Base-by-base conservation (phyloP, 2,888 invertebrate species). In the Cylloceria caligata region DNA sequence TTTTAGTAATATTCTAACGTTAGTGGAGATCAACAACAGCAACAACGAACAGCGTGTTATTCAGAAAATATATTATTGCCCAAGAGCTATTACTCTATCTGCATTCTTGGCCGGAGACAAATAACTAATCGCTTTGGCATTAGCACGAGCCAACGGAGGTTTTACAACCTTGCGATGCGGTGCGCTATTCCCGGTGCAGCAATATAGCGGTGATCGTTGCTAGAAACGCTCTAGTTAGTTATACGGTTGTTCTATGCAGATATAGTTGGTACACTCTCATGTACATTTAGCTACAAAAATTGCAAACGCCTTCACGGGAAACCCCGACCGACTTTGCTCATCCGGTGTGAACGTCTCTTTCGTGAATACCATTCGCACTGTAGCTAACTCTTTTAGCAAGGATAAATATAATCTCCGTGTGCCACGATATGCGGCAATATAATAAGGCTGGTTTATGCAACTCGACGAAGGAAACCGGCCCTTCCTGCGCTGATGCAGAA, bases 91-190 rank as follows among this genome's bases (percentile, higher is more conserved):
- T 81, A 81, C 81, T 76, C 81, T 45, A 72, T 81, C 81, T 76
- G 57, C 57, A 30, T 60, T 49, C 60, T 65, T 81, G 72, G 67
- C 81, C 60, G 67, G 81, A 81, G 81, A 81, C 81, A 81, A 81
- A 81, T 81, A 81, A 81, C 81, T 76, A 81, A 81, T 81, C 81
- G 81, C 76, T 81, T 76, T 76, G 81, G 76, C 81, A 81, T 81
- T 81, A 81, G 76, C 76, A 72, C 81, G 81, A 81, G 81, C 72
- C 71, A 76, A 75, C 65, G n/a, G 75, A 80, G 71, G 49, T 80
- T 80, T 80, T 75, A 75, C 80, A 75, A 71, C 49, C 57, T 71
- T 52, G 36, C 71, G 30, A 45, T 65, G 71, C 65, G 45, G 60
- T 34, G n/a, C 42, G 13, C 42, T 13, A 11, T 42, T 42, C 7